phyloP scores from a whole-genome alignment of 2,113 vertebrate genomes.

The Corythornis vintsioides region DNA sequence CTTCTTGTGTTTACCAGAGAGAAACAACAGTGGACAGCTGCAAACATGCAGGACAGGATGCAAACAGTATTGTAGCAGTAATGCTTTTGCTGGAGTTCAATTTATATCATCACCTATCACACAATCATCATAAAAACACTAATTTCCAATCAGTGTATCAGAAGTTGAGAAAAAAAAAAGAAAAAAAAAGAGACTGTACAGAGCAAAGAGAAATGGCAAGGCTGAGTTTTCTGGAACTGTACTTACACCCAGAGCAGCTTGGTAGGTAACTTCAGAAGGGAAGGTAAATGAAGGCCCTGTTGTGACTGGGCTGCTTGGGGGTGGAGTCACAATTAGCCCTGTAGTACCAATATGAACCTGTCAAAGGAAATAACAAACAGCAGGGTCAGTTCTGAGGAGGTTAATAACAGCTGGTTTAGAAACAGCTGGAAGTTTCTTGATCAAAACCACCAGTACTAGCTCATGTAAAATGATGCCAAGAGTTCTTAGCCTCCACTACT shows the following conservation, averaged over 20 bases:
- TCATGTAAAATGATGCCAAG: neutral
- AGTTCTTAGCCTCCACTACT: neutral
- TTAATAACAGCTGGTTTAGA: neutral
- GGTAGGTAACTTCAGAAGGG: conserved; percentile 88
- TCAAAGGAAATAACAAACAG: neutral
- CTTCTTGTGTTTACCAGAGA: neutral
- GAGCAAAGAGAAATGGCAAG: neutral
- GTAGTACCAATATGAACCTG: conserved; percentile 98
- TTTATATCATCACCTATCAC: neutral
- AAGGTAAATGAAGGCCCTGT: conserved; percentile 93
- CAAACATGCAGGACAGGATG: neutral
- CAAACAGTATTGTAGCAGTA: neutral
- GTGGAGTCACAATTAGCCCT: conserved; percentile 95
- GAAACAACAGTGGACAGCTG: neutral
- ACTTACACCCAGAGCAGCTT: conserved; percentile 83
- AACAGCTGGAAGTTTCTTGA: neutral
- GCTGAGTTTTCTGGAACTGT: neutral
- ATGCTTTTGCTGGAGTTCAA: neutral
- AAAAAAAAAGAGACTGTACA: neutral
- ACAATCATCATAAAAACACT: neutral
- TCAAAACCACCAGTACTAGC: neutral
- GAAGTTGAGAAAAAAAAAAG: neutral
- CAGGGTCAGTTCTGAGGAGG: neutral
- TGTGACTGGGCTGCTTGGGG: conserved; percentile 95
- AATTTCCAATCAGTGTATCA: neutral